These are phyloP conservation scores for Sanderia malayensis DNA, from an alignment of 30 jellyfish, hydroid and myxozoan genomes.

Conservation along the genomic window DNA sequence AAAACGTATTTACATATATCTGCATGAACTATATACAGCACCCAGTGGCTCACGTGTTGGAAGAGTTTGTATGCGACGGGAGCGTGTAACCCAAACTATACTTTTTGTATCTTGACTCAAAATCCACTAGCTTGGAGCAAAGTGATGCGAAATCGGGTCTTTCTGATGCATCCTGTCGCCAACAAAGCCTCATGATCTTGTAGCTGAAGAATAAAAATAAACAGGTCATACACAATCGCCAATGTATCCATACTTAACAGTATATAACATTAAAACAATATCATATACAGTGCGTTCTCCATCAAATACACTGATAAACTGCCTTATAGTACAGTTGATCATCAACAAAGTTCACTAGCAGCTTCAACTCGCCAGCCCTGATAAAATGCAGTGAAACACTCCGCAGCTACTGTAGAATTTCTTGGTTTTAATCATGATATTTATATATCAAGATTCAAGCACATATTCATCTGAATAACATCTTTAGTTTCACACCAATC, in stretches of 20 bases:
- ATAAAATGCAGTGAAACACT: too few relatives aligned
- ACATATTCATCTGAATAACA: not conserved
- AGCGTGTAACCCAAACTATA: constrained; percentile 41
- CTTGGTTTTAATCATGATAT: not conserved
- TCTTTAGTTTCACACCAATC: not conserved
- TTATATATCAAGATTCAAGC: not conserved
- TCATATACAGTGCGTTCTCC: not conserved
- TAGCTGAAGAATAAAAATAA: constrained; percentile 34
- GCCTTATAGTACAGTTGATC: not conserved
- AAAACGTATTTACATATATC: constrained; percentile 57
- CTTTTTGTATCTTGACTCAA: constrained; percentile 53
- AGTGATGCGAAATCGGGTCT: constrained; percentile 71
- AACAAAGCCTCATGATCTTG: constrained; percentile 67
- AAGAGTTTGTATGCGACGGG: constrained; percentile 15
- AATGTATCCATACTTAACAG: not conserved
- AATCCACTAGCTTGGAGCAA: constrained; percentile 37
- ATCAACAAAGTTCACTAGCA: too few relatives aligned
- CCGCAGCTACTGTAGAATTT: too few relatives aligned
- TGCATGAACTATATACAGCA: constrained; percentile 22
- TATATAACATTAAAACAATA: not conserved
- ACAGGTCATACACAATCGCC: too few relatives aligned
- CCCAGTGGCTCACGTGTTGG: constrained; percentile 9
- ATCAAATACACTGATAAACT: not conserved
- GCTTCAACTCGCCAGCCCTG: too few relatives aligned
- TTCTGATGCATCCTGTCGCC: constrained; percentile 76